A percentile compares a stretch with the other conserved stretches of the same genome.
Conservation (phyloP, 2,797 vertebrate genomes). For the Scyliorhinus canicula region DNA sequence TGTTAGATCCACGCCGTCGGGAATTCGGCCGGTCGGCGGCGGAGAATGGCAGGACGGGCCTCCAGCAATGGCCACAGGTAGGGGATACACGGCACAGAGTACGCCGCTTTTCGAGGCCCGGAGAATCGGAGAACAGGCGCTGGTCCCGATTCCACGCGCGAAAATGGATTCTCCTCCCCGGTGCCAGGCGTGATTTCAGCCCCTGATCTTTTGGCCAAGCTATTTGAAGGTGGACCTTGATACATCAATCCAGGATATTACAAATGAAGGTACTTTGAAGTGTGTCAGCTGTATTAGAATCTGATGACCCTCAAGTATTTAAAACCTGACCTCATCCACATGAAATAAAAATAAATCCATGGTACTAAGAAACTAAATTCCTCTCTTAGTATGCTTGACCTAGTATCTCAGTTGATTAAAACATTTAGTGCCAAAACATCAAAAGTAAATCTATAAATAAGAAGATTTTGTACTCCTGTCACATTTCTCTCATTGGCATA, state of each 20-base stretch:
- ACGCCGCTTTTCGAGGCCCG: too few species aligned
- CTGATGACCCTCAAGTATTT: neutral
- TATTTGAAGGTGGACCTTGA: neutral
- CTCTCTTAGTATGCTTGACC: neutral
- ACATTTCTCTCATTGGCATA: neutral
- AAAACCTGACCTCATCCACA: too few species aligned
- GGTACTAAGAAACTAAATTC: neutral
- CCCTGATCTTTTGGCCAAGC: neutral
- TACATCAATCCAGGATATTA: neutral
- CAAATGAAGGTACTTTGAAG: neutral
- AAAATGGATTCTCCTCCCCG: too few species aligned
- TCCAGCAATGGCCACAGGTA: too few species aligned
- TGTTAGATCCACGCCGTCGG: too few species aligned
- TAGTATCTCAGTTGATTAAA: neutral
- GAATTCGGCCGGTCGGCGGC: too few species aligned
- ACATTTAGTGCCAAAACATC: neutral
- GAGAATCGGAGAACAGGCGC: too few species aligned
- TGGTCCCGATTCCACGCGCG: too few species aligned
- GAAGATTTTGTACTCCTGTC: neutral
- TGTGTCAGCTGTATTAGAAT: neutral
- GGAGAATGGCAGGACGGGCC: too few species aligned
- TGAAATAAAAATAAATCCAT: slow-evolving; percentile 1
- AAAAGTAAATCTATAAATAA: neutral
- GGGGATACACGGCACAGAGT: too few species aligned
- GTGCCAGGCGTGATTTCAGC: too few species aligned